Evolutionary conservation across 2,113 vertebrate genomes (phyloP), one percentile per base, ranked within the genome.

Genomic region (Thymallus thymallus): DNA sequence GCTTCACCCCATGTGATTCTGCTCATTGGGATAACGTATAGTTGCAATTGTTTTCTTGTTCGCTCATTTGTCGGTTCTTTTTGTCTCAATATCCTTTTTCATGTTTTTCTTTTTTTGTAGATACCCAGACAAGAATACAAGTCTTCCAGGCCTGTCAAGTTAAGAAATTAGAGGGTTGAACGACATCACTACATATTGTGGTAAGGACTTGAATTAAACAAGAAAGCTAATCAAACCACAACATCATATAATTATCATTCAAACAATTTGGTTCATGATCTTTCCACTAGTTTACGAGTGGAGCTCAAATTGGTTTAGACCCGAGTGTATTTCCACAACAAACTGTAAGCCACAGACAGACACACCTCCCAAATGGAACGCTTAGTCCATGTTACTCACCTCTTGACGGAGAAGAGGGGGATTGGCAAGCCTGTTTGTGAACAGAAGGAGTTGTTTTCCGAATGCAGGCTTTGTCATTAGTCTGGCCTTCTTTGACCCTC

Each of bases 131-230:
- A 5, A 84, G 24, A 80, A 66, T 73, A 76, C 86, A 48, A 51
- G 48, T 75, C 83, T 90, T 72, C 78, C 90, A 71, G 80, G 81
- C 74, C 41, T 90, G 81, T 84, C 70, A 69, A 93, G 87, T 72
- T 92, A 86, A 80, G n/a, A 60, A 60, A 51, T 5, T 18, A 18
- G 13, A 60, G 20, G 6, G 18, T 60, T 51, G 48, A 51, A 23
- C 23, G 2, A 60, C 56, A 22, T 60, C 16, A 60, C 56, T 23
- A 22, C 7, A 5, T 60, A 23, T 23, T 60, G 5, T 4, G 56
- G 56, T 60, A 60, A 60, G 56, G 18, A 60, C 48, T 51, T 51
- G 13, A n/a, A n/a, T n/a, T n/a, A 41, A 51, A 51, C 12, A 51
- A 51, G 48, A 18, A 51, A 51, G 48, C 48, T 18, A 51, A 51